A percentile compares a stretch with the other conserved stretches of the same genome.
Conservation (phyloP, 2,113 vertebrate species). For the Calyptommatus sinebrachiatus region DNA sequence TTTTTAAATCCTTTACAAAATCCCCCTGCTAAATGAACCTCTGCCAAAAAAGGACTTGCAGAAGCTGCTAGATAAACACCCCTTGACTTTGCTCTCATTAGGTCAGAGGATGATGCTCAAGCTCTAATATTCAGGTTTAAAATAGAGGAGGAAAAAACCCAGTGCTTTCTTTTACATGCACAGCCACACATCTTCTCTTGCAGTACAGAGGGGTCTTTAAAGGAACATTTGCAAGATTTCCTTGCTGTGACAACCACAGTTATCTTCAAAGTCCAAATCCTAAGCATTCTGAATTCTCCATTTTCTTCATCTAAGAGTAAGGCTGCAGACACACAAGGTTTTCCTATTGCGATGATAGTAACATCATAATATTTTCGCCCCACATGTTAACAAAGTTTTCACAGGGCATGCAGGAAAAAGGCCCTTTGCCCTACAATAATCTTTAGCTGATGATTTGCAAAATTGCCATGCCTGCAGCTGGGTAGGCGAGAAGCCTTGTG, state of each 20-base stretch:
- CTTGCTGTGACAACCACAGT: conserved; percentile 56
- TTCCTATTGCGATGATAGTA: too few species aligned
- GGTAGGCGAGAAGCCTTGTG: too few species aligned
- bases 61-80: conserved; percentile 74
- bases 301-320: conserved; percentile 55
- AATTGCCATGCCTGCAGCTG: too few species aligned
- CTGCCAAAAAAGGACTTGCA: conserved; percentile 56
- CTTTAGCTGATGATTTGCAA: too few species aligned
- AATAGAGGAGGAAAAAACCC: conserved; percentile 53
- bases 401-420: too few species aligned
- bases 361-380: too few species aligned
- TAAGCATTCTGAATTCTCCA: conserved; percentile 57
- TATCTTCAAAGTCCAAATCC: conserved; percentile 76
- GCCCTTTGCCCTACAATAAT: too few species aligned
- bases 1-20: conserved; percentile 58
- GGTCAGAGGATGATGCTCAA: conserved; percentile 62
- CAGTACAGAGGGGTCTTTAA: conserved; percentile 58
- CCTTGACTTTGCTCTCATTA: conserved; percentile 64
- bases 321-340: background rate
- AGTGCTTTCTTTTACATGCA: conserved; percentile 80
- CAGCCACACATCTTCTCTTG: conserved; percentile 58
- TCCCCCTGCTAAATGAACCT: conserved; percentile 65
- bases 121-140: conserved; percentile 80
- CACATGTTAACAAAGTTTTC: too few species aligned
- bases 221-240: conserved; percentile 59